A percentile compares a stretch with the other conserved stretches of the same genome.
Evolutionary conservation across 1,140 invertebrate species (phyloP).

Genomic region (Drosophila yakuba): DNA sequence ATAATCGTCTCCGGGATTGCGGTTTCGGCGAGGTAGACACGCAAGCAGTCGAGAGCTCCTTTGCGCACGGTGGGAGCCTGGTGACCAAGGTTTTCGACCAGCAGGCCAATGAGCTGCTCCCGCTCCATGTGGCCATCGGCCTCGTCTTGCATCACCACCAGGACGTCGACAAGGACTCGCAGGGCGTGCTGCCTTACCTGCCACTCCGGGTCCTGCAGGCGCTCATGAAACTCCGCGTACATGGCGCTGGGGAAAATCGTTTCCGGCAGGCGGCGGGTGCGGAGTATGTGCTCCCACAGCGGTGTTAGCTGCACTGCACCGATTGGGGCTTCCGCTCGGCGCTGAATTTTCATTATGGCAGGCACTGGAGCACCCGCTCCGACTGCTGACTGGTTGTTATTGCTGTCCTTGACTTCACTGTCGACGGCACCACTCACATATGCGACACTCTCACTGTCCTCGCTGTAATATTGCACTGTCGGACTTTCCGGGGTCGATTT

Average conservation of each 20-base stretch:
- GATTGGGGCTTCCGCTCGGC: constrained; percentile 32
- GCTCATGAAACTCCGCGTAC: constrained; percentile 89
- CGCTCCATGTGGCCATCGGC: constrained; percentile 87
- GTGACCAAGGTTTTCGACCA: constrained; percentile 91
- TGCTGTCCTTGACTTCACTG: constrained; percentile 42
- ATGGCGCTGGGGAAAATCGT: constrained; percentile 88
- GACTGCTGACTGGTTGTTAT: constrained; percentile 49
- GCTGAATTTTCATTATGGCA: constrained; percentile 44
- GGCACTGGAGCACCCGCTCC: background rate
- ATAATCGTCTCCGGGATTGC: constrained; percentile 87
- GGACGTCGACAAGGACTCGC: constrained; percentile 89
- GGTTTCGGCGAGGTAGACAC: constrained; percentile 88
- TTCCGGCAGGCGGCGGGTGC: constrained; percentile 87
- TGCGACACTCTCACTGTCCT: constrained; percentile 48
- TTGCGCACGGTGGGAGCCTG: constrained; percentile 91
- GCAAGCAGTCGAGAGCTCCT: constrained; percentile 89
- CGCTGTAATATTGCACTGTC: constrained; percentile 19
- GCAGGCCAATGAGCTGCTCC: constrained; percentile 86
- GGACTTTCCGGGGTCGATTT: constrained; percentile 10
- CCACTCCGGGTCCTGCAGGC: constrained; percentile 91
- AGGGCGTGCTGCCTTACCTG: constrained; percentile 92
- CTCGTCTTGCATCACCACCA: constrained; percentile 88
- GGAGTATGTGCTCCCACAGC: constrained; percentile 90
- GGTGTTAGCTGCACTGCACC: constrained; percentile 87
- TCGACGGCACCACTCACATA: constrained; percentile 21